Conservation (phyloP, 1,140 invertebrate species). For the Hylaeus volcanicus region DNA sequence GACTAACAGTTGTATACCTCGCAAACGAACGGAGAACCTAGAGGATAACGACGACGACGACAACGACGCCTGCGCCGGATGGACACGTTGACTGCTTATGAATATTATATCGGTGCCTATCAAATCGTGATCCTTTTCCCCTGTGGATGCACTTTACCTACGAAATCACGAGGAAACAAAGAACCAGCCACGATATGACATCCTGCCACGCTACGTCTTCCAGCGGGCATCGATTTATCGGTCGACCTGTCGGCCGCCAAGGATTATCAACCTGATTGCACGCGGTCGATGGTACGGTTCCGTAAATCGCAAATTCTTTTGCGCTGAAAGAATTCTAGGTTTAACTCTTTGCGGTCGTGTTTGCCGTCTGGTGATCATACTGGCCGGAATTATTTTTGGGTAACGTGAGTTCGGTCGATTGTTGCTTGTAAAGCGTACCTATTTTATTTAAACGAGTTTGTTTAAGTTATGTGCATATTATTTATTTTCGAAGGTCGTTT, state of each 20-base stretch:
- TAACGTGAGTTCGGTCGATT: too few species aligned
- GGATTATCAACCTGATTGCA: slow-evolving; percentile 25
- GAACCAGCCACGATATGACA: slow-evolving; percentile 15
- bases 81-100: slow-evolving; percentile 61
- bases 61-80: slow-evolving; percentile 72
- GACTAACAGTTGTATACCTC: slow-evolving; percentile 43
- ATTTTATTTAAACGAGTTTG: too few species aligned
- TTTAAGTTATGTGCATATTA: too few species aligned
- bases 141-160: background rate
- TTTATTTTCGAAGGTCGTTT: too few species aligned
- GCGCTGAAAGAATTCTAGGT: too few species aligned
- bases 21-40: slow-evolving; percentile 33
- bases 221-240: slow-evolving; percentile 59
- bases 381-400: too few species aligned
- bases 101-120: slow-evolving; percentile 73
- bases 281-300: background rate
- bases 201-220: slow-evolving; percentile 16
- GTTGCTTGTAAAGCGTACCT: too few species aligned
- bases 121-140: slow-evolving; percentile 68
- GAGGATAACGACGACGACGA: slow-evolving; percentile 54
- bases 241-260: slow-evolving; percentile 4
- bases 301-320: background rate
- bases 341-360: too few species aligned
- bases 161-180: background rate
- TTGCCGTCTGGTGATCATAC: too few species aligned